Base-by-base conservation (phyloP, 37 sponge, comb jelly and placozoan genomes). In the Ephydatia muelleri region DNA sequence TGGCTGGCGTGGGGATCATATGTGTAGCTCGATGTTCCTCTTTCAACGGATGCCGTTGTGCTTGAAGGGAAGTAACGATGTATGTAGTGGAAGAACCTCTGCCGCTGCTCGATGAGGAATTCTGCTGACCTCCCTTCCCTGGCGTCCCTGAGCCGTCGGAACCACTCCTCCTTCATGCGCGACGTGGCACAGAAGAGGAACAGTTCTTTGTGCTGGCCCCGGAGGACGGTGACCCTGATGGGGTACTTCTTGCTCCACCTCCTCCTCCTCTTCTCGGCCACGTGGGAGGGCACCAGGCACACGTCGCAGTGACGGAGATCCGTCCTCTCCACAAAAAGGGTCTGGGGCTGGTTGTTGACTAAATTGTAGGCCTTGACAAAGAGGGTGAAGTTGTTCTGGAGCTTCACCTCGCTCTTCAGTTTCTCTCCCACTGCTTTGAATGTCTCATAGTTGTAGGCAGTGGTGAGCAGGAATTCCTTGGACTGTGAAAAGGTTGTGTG, bases 191-290 rank as follows among this genome's bases (percentile, higher is more conserved):
- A 65, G 80, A 92, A 95, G 3, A 95, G 72, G 43, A 73, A 95
- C 27, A 32, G 31, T 37, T 47, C 67, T 5, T 29, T 23, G 28
- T 49, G 76, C 23, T 38, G 29, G 4, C 19, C 34, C 74, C 31
- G 26, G 5, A 65, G 14, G 37, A 68, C 80, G 14, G 66, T 27
- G 31, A 93, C 38, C 21, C 78, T 9, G 14, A 95, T 87, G 26
- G 96, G 96, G 65, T 81, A 95, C 80, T 95, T 95, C 80, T 95
- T 95, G 70, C 91, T 92, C 93, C 92, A 95, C 12, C 93, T 79
- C 38, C 91, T 73, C 74, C 90, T 95, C 33, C 95, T 67, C 34
- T 93, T 89, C 43, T 76, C 35, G 8, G 89, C 89, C 33, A 93
- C 87, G 22, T 89, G 90, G 9, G 79, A 64, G 26, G 93, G 93